Evolutionary conservation across 1,140 invertebrate species (phyloP).

Genomic region (Maniola jurtina): DNA sequence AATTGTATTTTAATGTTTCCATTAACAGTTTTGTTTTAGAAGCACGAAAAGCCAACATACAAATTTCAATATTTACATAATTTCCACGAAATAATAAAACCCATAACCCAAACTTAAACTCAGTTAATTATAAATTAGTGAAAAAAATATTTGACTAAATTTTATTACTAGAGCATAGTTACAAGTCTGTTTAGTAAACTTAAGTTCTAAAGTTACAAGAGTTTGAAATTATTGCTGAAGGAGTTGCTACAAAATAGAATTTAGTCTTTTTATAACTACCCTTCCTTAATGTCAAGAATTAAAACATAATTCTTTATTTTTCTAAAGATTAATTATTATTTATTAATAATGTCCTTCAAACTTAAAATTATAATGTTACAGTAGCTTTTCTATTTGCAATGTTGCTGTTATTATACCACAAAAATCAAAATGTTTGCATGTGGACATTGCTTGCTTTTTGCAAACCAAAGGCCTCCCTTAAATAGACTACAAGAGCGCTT

Average conservation of each 20-base stretch:
- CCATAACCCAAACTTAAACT: constrained; percentile 36
- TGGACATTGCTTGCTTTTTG: too few relatives aligned
- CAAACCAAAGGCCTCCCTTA: too few relatives aligned
- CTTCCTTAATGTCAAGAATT: neutral
- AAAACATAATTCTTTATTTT: neutral
- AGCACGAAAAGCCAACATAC: neutral
- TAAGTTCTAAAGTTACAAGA: neutral
- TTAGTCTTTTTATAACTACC: neutral
- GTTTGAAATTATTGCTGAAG: constrained; percentile 1
- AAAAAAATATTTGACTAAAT: constrained; percentile 19
- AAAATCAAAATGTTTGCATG: too few relatives aligned
- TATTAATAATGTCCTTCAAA: too few relatives aligned
- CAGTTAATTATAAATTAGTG: constrained; percentile 16
- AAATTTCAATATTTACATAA: constrained; percentile 35
- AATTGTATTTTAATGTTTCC: neutral
- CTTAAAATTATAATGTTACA: too few relatives aligned
- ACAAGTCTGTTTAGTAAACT: neutral
- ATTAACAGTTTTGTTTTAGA: constrained; percentile 19
- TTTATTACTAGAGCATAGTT: constrained; percentile 4
- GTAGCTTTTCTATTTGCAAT: too few relatives aligned
- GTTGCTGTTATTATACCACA: too few relatives aligned
- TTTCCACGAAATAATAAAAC: constrained; percentile 29
- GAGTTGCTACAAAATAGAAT: constrained; percentile 1
- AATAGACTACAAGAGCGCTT: too few relatives aligned
- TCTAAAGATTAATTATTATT: neutral